These are phyloP conservation scores for Empidonax alnorum DNA, from an alignment of 2,113 vertebrate genomes.

Conservation along the genomic window DNA sequence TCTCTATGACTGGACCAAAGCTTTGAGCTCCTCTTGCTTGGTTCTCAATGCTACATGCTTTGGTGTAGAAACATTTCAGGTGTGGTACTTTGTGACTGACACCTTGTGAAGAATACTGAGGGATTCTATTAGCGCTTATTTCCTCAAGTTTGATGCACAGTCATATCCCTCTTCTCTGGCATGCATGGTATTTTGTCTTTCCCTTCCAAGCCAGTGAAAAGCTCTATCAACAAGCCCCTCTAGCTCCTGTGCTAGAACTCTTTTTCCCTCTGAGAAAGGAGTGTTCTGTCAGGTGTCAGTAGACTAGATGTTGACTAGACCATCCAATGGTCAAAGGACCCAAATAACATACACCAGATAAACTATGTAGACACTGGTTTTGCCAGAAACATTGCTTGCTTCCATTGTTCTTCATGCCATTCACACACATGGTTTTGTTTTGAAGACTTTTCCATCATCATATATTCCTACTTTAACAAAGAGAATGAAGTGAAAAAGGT, in stretches of 20 bases:
- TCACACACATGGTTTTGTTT: neutral
- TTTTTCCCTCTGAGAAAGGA: neutral
- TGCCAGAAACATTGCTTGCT: neutral
- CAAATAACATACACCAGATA: neutral
- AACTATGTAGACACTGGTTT: neutral
- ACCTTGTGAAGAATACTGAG: neutral
- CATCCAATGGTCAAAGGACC: neutral
- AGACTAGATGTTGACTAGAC: neutral
- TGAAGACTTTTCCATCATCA: neutral
- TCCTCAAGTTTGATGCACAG: too few species aligned
- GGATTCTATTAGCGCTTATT: rapidly evolving
- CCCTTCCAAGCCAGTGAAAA: neutral
- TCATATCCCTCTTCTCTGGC: neutral
- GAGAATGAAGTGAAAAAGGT: neutral
- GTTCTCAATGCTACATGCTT: neutral
- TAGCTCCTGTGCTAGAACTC: neutral
- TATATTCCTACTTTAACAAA: neutral
- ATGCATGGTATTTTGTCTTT: neutral
- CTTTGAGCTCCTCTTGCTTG: neutral
- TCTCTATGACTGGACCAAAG: neutral
- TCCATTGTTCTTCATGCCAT: neutral
- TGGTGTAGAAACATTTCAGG: neutral
- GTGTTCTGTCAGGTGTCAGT: neutral
- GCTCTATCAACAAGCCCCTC: too few species aligned
- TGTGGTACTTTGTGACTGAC: neutral